Percentiles rank a stretch among this genome's conserved stretches.
These are phyloP conservation scores for Philaenus spumarius DNA, from an alignment of 1,140 invertebrate genomes.

Conservation along the genomic window DNA sequence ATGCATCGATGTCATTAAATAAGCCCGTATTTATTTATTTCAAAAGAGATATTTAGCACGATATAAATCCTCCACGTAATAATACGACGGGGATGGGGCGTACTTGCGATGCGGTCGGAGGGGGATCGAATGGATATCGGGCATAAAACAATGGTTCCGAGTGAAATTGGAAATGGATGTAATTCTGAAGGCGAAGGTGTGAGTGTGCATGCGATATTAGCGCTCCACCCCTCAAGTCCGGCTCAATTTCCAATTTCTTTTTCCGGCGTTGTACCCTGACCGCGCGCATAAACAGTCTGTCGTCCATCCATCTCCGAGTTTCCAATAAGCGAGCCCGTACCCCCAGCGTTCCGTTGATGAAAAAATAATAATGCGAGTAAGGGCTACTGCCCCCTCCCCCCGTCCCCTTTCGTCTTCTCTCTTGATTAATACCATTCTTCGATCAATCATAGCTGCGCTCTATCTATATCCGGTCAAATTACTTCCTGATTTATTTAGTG, in stretches of 20 bases:
- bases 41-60: no score
- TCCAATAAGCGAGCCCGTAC: background rate
- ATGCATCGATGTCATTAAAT: no score
- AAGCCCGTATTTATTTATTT: no score
- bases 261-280: background rate
- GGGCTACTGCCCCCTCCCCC: no score
- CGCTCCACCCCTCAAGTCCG: background rate
- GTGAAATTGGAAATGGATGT: slow-evolving; percentile 19
- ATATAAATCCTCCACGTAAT: no score
- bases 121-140: background rate
- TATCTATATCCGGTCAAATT: no score
- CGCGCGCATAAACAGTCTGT: slow-evolving; percentile 6
- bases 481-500: no score
- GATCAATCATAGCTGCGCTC: no score
- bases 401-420: no score
- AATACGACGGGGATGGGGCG: no score
- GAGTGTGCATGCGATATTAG: slow-evolving; percentile 18
- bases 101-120: no score
- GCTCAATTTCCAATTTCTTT: slow-evolving; percentile 15
- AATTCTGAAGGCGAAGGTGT: background rate
- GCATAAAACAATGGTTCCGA: slow-evolving; percentile 18
- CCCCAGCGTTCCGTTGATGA: background rate
- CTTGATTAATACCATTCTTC: no score
- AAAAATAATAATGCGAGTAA: slow-evolving; percentile 5
- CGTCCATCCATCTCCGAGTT: background rate